Conservation (phyloP, 2,888 invertebrate genomes). For the Thecocarcelia acutangulata region DNA sequence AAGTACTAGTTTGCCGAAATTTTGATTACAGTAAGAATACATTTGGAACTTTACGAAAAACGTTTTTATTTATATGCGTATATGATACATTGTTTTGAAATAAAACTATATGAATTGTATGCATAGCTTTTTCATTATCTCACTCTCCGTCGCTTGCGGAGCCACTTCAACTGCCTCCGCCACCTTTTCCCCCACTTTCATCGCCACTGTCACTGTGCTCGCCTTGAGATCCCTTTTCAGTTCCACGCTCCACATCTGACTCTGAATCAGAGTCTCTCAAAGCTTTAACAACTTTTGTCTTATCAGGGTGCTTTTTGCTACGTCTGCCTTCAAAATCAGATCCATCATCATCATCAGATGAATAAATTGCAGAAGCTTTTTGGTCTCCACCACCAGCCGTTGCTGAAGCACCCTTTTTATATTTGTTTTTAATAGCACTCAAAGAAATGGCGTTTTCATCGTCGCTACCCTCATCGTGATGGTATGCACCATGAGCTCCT, state of each 20-base stretch:
- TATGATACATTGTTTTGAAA: no score
- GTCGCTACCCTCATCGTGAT: slow-evolving; percentile 91
- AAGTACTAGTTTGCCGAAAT: no score
- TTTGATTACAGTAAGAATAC: no score
- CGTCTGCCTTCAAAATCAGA: slow-evolving; percentile 91
- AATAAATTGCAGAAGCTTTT: slow-evolving; percentile 87
- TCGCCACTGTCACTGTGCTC: slow-evolving; percentile 69
- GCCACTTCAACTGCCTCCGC: slow-evolving; percentile 66
- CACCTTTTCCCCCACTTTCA: slow-evolving; percentile 68
- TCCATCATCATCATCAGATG: slow-evolving; percentile 89
- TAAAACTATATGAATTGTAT: not conserved
- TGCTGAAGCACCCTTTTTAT: slow-evolving; percentile 84
- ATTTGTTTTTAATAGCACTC: slow-evolving; percentile 96
- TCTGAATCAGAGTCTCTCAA: slow-evolving; percentile 89
- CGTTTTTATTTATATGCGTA: no score
- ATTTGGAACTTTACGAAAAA: no score
- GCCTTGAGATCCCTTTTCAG: slow-evolving; percentile 74
- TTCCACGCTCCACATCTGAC: slow-evolving; percentile 79
- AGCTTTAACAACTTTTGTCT: slow-evolving; percentile 89
- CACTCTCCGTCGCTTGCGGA: slow-evolving; percentile 71
- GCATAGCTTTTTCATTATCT: not conserved
- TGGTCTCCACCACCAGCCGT: slow-evolving; percentile 69
- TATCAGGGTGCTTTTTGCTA: slow-evolving; percentile 86
- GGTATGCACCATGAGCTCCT: slow-evolving; percentile 80
- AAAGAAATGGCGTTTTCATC: slow-evolving; percentile 96